A percentile compares a stretch with the other conserved stretches of the same genome.
Conservation (phyloP, 2,113 vertebrate genomes). For the Centropus bengalensis region DNA sequence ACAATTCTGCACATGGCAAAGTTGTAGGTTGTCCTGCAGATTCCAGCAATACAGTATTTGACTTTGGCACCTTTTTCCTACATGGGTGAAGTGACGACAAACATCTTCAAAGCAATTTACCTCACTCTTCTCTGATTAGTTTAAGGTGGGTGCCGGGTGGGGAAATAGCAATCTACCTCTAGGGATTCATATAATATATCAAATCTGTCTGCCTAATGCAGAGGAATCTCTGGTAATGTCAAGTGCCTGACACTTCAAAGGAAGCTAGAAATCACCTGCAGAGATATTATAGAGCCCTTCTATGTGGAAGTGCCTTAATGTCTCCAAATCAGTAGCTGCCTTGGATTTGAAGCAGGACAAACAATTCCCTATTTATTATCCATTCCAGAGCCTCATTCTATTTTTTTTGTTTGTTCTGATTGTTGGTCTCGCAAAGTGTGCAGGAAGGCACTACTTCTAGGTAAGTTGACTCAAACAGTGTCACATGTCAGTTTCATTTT, state of each 20-base stretch:
- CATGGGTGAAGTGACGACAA: background rate
- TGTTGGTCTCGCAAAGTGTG: background rate
- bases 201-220: constrained; percentile 52
- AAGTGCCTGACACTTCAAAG: constrained; percentile 55
- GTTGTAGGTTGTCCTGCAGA: background rate
- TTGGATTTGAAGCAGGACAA: constrained; percentile 35
- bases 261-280: constrained; percentile 16
- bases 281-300: constrained; percentile 44
- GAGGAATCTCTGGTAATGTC: constrained; percentile 31
- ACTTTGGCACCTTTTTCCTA: background rate
- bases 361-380: background rate
- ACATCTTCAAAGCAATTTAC: background rate
- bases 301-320: background rate
- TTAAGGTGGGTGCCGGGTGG: constrained; percentile 10
- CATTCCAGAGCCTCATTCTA: background rate
- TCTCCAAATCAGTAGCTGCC: constrained; percentile 25
- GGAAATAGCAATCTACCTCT: constrained; percentile 1
- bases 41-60: background rate
- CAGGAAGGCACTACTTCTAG: background rate
- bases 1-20: background rate
- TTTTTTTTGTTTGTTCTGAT: background rate
- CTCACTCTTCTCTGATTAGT: background rate
- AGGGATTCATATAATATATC: constrained; percentile 39
- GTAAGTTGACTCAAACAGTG: background rate
- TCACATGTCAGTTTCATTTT: background rate